phyloP scores from a whole-genome alignment of 2,888 invertebrate genomes.

The Monoplex corrugatus region DNA sequence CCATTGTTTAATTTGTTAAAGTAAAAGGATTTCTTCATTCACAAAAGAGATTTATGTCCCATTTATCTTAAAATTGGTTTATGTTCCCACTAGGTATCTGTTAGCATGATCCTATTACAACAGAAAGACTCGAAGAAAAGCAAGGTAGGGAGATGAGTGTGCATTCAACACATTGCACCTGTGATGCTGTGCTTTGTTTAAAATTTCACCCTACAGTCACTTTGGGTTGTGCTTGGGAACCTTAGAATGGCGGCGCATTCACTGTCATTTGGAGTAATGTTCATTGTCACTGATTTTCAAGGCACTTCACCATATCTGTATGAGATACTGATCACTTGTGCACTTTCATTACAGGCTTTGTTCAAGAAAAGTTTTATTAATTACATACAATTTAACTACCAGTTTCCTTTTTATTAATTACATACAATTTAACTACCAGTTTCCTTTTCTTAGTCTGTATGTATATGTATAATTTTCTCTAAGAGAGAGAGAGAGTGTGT shows the following conservation, averaged over 20 bases:
- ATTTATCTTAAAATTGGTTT: too few relatives aligned
- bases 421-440: background rate
- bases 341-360: background rate
- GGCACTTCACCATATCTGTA: too few relatives aligned
- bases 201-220: background rate
- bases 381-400: background rate
- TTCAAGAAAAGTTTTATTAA: background rate
- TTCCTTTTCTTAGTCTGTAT: background rate
- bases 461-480: background rate
- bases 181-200: conserved; percentile 8
- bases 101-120: background rate
- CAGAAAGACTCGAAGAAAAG: conserved; percentile 7
- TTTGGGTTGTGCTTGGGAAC: background rate
- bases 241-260: too few relatives aligned
- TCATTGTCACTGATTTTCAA: too few relatives aligned
- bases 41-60: too few relatives aligned
- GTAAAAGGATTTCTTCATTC: too few relatives aligned
- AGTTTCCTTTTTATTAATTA: background rate
- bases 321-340: too few relatives aligned
- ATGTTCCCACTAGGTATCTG: background rate
- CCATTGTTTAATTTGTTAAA: too few relatives aligned
- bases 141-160: conserved; percentile 2
- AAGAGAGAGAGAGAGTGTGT: background rate
- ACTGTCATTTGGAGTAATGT: too few relatives aligned
- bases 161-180: background rate